These are phyloP conservation scores for Cryptus viduatorius DNA, from an alignment of 2,888 invertebrate species.

Conservation along the genomic window DNA sequence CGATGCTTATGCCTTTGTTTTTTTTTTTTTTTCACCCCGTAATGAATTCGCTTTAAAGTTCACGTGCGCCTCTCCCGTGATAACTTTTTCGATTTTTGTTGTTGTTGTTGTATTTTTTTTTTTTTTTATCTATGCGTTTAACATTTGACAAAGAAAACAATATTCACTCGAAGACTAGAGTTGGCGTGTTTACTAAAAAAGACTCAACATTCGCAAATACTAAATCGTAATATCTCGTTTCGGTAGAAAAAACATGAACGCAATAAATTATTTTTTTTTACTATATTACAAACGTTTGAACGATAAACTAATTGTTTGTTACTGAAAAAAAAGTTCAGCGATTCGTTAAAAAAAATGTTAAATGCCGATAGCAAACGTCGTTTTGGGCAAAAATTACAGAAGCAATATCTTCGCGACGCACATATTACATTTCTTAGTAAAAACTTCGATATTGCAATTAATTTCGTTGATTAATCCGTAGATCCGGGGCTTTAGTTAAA, in stretches of 20 bases:
- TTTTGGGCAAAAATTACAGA: conserved; percentile 13
- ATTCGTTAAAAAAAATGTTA: conserved; percentile 9
- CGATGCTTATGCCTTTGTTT: background rate
- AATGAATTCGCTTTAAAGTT: conserved; percentile 29
- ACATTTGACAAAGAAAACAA: conserved; percentile 65
- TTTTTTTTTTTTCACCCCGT: background rate
- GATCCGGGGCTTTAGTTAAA: conserved; percentile 34
- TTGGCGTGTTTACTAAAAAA: conserved; percentile 66
- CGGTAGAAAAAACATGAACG: conserved; percentile 60
- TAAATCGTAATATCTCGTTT: conserved; percentile 60
- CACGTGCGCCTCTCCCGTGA: conserved; percentile 25
- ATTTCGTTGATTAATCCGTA: conserved; percentile 54
- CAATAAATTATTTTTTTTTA: conserved; percentile 58
- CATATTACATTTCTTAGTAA: conserved; percentile 31
- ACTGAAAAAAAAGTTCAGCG: conserved; percentile 35
- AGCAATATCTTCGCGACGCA: conserved; percentile 32
- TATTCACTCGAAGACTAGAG: conserved; percentile 74
- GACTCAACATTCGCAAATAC: conserved; percentile 66
- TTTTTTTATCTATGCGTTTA: conserved; percentile 46
- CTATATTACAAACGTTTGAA: conserved; percentile 63
- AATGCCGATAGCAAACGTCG: conserved; percentile 23
- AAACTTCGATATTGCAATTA: conserved; percentile 46
- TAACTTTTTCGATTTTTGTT: background rate
- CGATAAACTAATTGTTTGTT: conserved; percentile 49
- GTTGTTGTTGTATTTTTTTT: background rate